Conservation (phyloP, 2,888 invertebrate species). For the Silvanus unidentatus region DNA sequence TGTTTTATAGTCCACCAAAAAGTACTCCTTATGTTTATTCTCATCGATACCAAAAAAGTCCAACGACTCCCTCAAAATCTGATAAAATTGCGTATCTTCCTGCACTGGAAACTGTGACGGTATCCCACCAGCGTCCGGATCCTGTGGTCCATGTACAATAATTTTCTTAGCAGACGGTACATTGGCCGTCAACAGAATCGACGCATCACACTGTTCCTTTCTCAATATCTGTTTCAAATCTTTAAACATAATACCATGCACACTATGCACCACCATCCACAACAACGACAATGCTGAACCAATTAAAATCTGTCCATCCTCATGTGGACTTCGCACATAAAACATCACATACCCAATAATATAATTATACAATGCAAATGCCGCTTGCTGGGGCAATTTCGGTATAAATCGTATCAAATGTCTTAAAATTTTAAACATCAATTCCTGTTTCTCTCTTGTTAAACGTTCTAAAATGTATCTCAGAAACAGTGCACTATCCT, state of each 20-base stretch:
- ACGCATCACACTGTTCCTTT: constrained; percentile 98
- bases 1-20: constrained; percentile 96
- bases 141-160: constrained; percentile 89
- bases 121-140: constrained; percentile 86
- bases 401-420: constrained; percentile 91
- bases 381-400: constrained; percentile 91
- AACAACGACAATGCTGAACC: constrained; percentile 91
- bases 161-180: constrained; percentile 99
- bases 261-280: constrained; percentile 98
- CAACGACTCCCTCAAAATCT: constrained; percentile 89
- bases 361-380: constrained; percentile 96
- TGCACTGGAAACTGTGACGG: constrained; percentile 98
- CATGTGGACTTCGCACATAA: constrained; percentile 93
- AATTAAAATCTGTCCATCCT: constrained; percentile 89
- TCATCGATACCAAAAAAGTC: constrained; percentile 98
- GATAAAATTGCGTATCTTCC: constrained; percentile 93
- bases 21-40: constrained; percentile 79
- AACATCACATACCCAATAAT: constrained; percentile 99
- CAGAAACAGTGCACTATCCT: constrained; percentile 93
- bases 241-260: constrained; percentile 99
- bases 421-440: constrained; percentile 87
- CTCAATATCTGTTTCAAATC: constrained; percentile 97
- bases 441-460: constrained; percentile 88
- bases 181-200: constrained; percentile 94
- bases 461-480: constrained; percentile 92